Conservation (phyloP, 1,140 invertebrate species). For the Drosophila kepulauana region DNA sequence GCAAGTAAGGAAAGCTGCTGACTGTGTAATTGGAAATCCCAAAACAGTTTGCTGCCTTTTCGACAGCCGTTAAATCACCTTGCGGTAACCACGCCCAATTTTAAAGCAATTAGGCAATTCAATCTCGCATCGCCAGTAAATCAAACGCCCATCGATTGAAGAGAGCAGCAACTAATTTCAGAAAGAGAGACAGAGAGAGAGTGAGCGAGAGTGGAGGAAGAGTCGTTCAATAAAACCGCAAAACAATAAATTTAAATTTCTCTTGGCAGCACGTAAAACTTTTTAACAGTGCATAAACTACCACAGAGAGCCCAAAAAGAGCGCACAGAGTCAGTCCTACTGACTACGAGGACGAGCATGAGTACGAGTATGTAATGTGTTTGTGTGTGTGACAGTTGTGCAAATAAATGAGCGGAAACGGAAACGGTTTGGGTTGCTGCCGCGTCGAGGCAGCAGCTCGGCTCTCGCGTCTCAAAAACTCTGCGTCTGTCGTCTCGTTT, state of each 20-base stretch:
- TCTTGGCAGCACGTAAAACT: constrained; percentile 62
- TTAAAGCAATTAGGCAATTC: constrained; percentile 77
- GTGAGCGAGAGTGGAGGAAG: constrained; percentile 10
- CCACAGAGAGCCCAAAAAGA: constrained; percentile 33
- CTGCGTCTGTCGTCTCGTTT: constrained; percentile 3
- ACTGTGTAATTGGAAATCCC: constrained; percentile 7
- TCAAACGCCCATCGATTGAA: constrained; percentile 78
- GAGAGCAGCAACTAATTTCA: constrained; percentile 72
- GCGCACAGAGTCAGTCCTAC: constrained; percentile 2
- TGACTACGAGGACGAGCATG: not conserved
- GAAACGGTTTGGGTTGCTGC: constrained; percentile 68
- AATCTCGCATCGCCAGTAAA: constrained; percentile 68
- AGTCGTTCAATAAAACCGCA: constrained; percentile 68
- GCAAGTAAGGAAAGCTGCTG: not conserved
- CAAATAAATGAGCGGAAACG: constrained; percentile 80
- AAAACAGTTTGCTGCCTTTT: constrained; percentile 6
- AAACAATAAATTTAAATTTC: constrained; percentile 83
- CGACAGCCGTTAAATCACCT: constrained; percentile 60
- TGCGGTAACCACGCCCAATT: constrained; percentile 56
- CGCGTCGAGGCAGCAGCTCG: constrained; percentile 1
- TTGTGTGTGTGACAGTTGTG: constrained; percentile 69
- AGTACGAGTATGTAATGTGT: constrained; percentile 28
- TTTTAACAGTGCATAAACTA: constrained; percentile 73
- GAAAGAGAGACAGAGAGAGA: constrained; percentile 15
- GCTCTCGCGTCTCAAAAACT: constrained; percentile 4